Percentiles rank a stretch among this genome's conserved stretches.
Evolutionary conservation across 2,113 vertebrate genomes (phyloP).

Genomic region (Ceyx margarethae): DNA sequence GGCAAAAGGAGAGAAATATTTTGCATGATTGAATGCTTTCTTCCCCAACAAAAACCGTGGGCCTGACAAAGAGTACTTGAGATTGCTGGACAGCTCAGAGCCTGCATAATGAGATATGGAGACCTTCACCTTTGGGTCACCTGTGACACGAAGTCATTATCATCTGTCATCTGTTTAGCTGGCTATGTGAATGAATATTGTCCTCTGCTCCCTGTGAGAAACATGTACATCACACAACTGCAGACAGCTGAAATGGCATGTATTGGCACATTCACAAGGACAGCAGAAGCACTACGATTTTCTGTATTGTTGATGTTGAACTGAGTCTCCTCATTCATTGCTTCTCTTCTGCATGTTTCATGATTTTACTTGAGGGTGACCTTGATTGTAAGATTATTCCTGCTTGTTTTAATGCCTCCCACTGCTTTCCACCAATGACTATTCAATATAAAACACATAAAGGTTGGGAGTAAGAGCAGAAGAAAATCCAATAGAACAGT

Average conservation of each 20-base stretch:
- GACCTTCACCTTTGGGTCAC: slow-evolving; percentile 39
- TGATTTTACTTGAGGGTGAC: background rate
- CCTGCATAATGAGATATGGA: background rate
- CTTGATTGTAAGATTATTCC: background rate
- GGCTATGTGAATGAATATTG: background rate
- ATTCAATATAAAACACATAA: background rate
- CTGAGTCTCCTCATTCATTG: background rate
- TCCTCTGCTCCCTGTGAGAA: background rate
- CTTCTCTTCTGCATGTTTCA: background rate
- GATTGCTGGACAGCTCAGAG: background rate
- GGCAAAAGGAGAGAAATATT: background rate
- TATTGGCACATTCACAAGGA: background rate
- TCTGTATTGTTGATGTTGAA: background rate
- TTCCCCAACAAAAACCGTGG: background rate
- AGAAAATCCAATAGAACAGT: background rate
- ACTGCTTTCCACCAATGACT: background rate
- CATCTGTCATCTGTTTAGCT: slow-evolving; percentile 28
- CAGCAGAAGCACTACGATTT: background rate
- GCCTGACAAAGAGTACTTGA: background rate
- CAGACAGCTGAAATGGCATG: background rate
- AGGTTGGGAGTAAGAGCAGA: background rate
- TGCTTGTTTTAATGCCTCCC: background rate
- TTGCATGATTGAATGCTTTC: background rate
- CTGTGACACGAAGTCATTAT: slow-evolving; percentile 26
- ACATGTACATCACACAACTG: background rate